phyloP scores from a whole-genome alignment of 2,888 invertebrate genomes.

The Xestia xanthographa region DNA sequence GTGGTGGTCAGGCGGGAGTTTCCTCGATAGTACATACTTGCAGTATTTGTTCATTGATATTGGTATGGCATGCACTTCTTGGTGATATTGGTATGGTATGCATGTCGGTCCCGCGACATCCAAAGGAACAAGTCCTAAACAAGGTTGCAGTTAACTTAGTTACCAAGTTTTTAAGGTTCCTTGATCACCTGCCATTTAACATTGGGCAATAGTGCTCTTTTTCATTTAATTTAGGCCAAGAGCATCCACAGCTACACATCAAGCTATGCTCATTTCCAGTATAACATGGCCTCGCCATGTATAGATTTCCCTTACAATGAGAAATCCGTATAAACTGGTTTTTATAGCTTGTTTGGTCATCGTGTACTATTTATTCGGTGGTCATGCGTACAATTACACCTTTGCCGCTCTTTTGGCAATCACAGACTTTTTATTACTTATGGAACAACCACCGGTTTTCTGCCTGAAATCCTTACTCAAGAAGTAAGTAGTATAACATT shows the following conservation, averaged over 20 bases:
- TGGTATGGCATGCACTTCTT: too few species aligned
- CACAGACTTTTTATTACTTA: not conserved
- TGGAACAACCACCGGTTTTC: not conserved
- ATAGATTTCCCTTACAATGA: too few species aligned
- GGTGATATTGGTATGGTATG: too few species aligned
- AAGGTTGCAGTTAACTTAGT: not conserved
- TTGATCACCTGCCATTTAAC: not conserved
- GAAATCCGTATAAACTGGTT: too few species aligned
- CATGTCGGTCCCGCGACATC: not conserved
- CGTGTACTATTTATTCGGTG: too few species aligned
- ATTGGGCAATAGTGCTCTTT: not conserved
- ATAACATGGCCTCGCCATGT: too few species aligned
- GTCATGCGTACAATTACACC: too few species aligned
- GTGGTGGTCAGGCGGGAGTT: fast-evolving
- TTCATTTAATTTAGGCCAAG: too few species aligned
- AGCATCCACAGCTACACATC: too few species aligned
- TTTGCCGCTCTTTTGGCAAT: not conserved
- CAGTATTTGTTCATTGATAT: slow-evolving; percentile 1
- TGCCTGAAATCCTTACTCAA: not conserved
- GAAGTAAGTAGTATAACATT: not conserved
- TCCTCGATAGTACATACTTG: not conserved
- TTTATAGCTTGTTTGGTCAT: too few species aligned
- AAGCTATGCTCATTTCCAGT: too few species aligned
- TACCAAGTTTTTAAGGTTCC: not conserved
- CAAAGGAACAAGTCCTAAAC: not conserved